phyloP scores from a whole-genome alignment of 2,113 vertebrate genomes.

The Callorhinus ursinus region DNA sequence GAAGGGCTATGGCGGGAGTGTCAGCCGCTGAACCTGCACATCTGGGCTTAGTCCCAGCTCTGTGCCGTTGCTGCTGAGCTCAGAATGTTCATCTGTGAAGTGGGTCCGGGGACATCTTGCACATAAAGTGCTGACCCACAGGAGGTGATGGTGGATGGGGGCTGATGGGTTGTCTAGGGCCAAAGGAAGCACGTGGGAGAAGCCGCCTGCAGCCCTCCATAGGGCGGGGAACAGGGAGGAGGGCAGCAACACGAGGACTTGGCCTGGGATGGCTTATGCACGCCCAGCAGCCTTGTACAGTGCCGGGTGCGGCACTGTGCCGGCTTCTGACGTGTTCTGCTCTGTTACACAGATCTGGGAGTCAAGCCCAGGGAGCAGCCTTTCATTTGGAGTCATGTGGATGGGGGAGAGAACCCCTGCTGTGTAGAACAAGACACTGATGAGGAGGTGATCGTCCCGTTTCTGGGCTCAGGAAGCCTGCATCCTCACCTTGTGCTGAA shows the following conservation, averaged over 20 bases:
- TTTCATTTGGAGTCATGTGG: constrained; percentile 7
- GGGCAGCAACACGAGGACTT: background rate
- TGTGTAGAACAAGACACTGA: constrained; percentile 5
- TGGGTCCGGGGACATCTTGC: background rate
- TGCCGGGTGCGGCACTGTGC: background rate
- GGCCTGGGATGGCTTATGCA: background rate
- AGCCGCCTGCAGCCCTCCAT: background rate
- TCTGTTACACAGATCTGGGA: constrained; percentile 61
- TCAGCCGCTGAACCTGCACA: rapidly evolving
- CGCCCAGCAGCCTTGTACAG: constrained; percentile 74
- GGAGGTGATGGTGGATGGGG: no score
- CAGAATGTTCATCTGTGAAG: background rate
- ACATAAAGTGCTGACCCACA: background rate
- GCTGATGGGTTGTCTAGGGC: background rate
- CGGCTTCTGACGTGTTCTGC: constrained; percentile 59
- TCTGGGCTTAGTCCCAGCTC: background rate
- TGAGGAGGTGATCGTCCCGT: background rate
- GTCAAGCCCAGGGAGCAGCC: constrained; percentile 73
- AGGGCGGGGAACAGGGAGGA: background rate
- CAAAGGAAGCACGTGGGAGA: background rate
- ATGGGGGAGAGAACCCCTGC: constrained; percentile 46
- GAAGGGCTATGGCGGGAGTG: background rate
- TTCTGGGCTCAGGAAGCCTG: background rate
- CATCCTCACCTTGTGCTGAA: background rate
- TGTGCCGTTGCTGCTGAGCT: background rate